A percentile compares a stretch with the other conserved stretches of the same genome.
These are phyloP conservation scores for Cosmia trapezina DNA, from an alignment of 2,888 invertebrate species.

Conservation along the genomic window DNA sequence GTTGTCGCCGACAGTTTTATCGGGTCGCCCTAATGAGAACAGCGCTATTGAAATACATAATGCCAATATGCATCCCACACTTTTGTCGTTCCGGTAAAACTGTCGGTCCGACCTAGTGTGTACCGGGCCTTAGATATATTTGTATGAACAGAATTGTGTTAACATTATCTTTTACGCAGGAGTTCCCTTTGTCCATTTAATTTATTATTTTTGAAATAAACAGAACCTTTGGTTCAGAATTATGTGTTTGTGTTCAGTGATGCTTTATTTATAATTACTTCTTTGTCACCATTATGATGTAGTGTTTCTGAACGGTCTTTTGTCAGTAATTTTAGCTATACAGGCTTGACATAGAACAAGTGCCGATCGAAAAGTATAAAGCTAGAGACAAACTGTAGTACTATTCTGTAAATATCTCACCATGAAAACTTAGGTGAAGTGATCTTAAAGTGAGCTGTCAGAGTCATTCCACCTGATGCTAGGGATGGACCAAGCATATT, in stretches of 20 bases:
- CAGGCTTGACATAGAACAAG: background rate
- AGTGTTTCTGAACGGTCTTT: background rate
- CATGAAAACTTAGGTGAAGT: no score
- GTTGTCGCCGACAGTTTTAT: no score
- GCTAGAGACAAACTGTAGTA: no score
- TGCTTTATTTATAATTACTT: background rate
- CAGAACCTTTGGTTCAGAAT: background rate
- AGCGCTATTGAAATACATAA: no score
- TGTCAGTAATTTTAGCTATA: background rate
- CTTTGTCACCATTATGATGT: background rate
- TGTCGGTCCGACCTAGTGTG: no score
- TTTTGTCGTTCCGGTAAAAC: no score
- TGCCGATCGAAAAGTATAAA: background rate
- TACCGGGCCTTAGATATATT: background rate
- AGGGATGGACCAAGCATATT: no score
- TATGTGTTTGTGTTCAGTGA: constrained; percentile 19
- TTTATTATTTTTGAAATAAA: constrained; percentile 15
- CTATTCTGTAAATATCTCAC: no score
- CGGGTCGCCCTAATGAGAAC: no score
- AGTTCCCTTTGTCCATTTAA: constrained; percentile 15
- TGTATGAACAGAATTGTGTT: constrained; percentile 27
- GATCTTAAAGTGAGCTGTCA: no score
- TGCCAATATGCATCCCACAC: no score
- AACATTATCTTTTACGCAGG: constrained; percentile 43
- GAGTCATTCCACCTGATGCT: no score